Base-by-base conservation (phyloP, 2,797 vertebrate species). In the Pteropus rufus region DNA sequence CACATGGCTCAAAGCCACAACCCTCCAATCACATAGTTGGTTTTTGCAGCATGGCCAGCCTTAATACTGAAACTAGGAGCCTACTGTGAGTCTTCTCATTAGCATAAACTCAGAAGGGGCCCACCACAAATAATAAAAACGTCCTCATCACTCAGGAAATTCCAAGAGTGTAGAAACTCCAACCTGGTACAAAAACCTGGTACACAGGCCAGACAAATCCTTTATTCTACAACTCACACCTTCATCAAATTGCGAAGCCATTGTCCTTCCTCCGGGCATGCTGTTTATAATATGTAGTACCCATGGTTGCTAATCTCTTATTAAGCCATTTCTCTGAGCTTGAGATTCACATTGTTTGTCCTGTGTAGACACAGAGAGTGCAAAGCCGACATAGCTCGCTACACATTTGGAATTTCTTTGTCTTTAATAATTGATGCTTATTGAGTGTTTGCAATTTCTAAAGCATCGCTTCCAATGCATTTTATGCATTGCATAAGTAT, bases 341-440 rank as follows among this genome's bases (percentile, higher is more conserved):
- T 18, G 60, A 87, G 34, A 23, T 54, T 64, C 34, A 15, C 46
- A 26, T 36, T 7, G 0, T 56, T 60, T 34, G 15, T 69, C 24
- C 23, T 19, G 11, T n/a, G 26, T 80, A 23, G 12, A 4, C 46
- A 58, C 15, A 29, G 58, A 34, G 15, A 54, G 14, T 5, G 52
- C 4, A 14, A 26, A 0, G 49, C 23, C 0, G 0, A 75, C 49
- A 19, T 0, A 36, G 10, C 34, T 15, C 1, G 21, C 29, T 16
- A 7, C 10, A 29, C 34, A 18, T 64, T 19, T n/a, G 21, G 36
- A 41, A 69, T 34, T 52, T 62, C 49, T 52, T 67, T 46, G 34
- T 36, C 34, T 64, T 62, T 69, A 72, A 39, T 39, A 15, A 44
- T 26, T 56, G 39, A 10, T 7, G 31, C 23, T 73, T 44, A 34